Percentiles rank a stretch among this genome's conserved stretches.
Evolutionary conservation across 2,797 vertebrate genomes (phyloP).

Genomic region (Argya squamiceps): DNA sequence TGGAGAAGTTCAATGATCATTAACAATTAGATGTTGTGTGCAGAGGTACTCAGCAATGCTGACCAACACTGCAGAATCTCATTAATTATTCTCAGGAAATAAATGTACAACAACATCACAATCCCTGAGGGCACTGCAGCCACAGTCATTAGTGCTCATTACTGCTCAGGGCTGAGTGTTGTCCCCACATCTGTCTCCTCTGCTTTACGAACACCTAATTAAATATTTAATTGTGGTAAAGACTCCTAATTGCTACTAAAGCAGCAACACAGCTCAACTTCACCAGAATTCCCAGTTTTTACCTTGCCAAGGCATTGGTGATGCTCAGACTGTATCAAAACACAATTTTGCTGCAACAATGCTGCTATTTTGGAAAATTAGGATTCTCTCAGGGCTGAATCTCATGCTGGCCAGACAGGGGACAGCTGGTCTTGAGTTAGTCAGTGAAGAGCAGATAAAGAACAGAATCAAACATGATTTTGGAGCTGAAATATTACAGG

Average conservation of each 20-base stretch:
- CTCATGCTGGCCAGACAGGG: background rate
- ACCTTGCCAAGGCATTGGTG: background rate
- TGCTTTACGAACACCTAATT: background rate
- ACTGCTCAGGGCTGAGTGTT: background rate
- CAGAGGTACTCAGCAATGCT: background rate
- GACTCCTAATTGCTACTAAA: background rate
- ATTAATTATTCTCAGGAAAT: slow-evolving; percentile 16
- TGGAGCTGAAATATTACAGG: background rate
- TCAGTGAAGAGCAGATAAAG: background rate
- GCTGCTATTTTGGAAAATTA: background rate
- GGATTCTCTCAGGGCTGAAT: slow-evolving; percentile 39
- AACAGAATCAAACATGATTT: background rate
- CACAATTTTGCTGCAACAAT: background rate
- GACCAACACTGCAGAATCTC: background rate
- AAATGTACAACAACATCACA: background rate
- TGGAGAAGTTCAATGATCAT: background rate
- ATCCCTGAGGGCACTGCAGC: background rate
- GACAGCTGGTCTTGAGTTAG: slow-evolving; percentile 64
- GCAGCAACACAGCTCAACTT: background rate
- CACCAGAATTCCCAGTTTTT: background rate
- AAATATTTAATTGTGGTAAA: slow-evolving; percentile 17
- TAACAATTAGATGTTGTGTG: background rate
- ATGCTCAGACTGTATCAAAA: background rate
- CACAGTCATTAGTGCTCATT: background rate
- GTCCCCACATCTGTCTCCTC: background rate